These are phyloP conservation scores for Sphyrna mokarran DNA, from an alignment of 2,113 vertebrate species.

Conservation along the genomic window DNA sequence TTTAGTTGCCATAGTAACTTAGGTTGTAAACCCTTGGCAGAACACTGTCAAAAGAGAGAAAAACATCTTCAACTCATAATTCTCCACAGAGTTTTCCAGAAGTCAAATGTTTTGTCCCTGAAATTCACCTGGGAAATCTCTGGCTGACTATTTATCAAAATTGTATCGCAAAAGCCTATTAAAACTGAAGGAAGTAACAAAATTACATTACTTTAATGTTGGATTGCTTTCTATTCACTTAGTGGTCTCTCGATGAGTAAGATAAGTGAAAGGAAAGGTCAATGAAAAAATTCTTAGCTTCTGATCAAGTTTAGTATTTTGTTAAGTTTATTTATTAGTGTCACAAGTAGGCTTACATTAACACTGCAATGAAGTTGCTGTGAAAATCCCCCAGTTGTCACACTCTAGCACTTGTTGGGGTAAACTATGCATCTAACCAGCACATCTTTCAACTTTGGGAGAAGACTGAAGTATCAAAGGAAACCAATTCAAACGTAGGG, in stretches of 20 bases:
- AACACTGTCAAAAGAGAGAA: background rate
- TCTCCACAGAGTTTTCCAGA: background rate
- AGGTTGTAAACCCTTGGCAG: background rate
- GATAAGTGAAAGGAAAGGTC: background rate
- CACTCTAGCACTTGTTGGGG: too few relatives aligned
- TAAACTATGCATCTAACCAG: too few relatives aligned
- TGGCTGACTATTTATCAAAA: background rate
- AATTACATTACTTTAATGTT: background rate
- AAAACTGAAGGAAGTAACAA: background rate
- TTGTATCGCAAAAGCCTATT: background rate
- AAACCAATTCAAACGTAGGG: too few relatives aligned
- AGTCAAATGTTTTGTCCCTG: background rate
- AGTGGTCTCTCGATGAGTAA: background rate
- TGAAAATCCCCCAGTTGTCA: too few relatives aligned
- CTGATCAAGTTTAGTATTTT: too few relatives aligned
- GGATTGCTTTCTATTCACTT: background rate
- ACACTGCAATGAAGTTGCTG: too few relatives aligned
- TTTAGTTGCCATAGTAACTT: background rate
- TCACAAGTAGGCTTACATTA: too few relatives aligned
- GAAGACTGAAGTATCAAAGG: too few relatives aligned
- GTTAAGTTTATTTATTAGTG: too few relatives aligned
- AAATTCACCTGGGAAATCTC: slow-evolving; percentile 27
- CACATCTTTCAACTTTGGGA: too few relatives aligned
- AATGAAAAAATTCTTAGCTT: background rate
- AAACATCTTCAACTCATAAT: background rate